Conservation (phyloP, 1,140 invertebrate species). For the Drosophila lowei region DNA sequence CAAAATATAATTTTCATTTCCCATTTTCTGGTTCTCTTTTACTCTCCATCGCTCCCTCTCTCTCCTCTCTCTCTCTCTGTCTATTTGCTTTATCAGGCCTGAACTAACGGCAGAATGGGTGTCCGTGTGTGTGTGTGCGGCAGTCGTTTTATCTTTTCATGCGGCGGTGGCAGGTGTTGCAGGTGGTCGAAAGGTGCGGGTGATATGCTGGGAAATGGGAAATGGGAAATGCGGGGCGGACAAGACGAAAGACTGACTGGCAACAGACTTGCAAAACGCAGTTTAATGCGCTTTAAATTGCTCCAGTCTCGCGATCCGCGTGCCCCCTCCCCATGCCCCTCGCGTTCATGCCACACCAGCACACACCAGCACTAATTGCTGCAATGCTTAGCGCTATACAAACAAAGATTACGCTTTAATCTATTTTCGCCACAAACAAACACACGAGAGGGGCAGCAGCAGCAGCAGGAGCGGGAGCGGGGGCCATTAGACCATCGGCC, state of each 20-base stretch:
- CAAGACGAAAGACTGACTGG: constrained; percentile 64
- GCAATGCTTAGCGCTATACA: constrained; percentile 68
- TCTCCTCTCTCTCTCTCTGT: constrained; percentile 26
- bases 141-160: constrained; percentile 38
- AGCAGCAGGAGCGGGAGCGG: constrained; percentile 2
- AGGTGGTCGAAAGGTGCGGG: constrained; percentile 10
- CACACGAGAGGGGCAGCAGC: constrained; percentile 10
- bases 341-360: constrained; percentile 18
- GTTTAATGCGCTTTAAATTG: constrained; percentile 81
- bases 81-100: constrained; percentile 67
- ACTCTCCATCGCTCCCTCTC: not conserved
- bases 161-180: constrained; percentile 48
- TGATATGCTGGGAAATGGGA: constrained; percentile 7
- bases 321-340: not conserved
- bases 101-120: constrained; percentile 48
- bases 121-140: not conserved
- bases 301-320: constrained; percentile 16
- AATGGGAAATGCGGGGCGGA: constrained; percentile 1
- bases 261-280: constrained; percentile 73
- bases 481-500: constrained; percentile 22
- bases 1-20: constrained; percentile 79
- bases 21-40: constrained; percentile 46
- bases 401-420: constrained; percentile 82
- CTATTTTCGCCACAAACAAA: constrained; percentile 61
- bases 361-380: constrained; percentile 47